phyloP scores from a whole-genome alignment of 1,140 invertebrate genomes.

The Meteorus sp. region DNA sequence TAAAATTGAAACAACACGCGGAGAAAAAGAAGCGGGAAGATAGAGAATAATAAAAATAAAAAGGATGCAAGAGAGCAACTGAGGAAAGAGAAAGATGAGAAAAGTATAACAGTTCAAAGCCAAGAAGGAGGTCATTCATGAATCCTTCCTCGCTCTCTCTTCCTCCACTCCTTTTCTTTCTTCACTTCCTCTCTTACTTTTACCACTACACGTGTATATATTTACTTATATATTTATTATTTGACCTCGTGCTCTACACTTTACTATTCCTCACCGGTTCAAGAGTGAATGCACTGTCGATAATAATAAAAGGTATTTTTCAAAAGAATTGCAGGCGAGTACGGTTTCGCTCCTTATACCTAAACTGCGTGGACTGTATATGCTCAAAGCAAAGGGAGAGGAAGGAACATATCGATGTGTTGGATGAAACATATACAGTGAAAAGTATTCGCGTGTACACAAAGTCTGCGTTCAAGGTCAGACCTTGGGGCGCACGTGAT shows the following conservation, averaged over 20 bases:
- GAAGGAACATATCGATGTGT: constrained; percentile 1
- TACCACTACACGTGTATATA: neutral
- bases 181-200: constrained; percentile 1
- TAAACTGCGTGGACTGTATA: no score
- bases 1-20: no score
- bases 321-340: neutral
- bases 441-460: neutral
- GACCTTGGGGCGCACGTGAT: constrained; percentile 19
- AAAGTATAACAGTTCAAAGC: constrained; percentile 21
- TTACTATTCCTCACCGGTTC: neutral
- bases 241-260: no score
- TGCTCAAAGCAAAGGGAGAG: neutral
- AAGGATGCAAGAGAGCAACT: constrained; percentile 8
- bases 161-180: constrained; percentile 19
- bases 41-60: no score
- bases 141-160: constrained; percentile 13
- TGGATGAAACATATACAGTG: neutral
- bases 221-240: no score
- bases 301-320: constrained; percentile 1
- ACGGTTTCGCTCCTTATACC: neutral
- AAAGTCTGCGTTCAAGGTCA: constrained; percentile 9
- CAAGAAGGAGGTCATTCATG: constrained; percentile 27
- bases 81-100: constrained; percentile 5
- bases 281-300: neutral
- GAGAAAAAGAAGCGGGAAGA: neutral